Evolutionary conservation across 2,888 invertebrate species (phyloP), one percentile per base, ranked within the genome.

Genomic region (Nyleta sp.): DNA sequence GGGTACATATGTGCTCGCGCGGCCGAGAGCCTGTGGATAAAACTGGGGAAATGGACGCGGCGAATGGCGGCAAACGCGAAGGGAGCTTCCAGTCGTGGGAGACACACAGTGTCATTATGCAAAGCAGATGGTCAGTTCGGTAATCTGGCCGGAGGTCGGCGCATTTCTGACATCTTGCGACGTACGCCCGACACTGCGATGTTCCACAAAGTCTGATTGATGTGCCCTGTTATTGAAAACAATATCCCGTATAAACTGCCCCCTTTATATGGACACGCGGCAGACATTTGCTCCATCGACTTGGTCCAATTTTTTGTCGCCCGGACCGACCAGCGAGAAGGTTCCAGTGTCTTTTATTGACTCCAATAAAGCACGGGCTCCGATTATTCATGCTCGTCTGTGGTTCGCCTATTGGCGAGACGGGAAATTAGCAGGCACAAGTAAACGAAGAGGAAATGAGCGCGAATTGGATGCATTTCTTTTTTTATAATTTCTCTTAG

Each of bases 51-150:
- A 57, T 31, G 77, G 33, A 77, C 64, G 42, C 17, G 24, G 50
- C 67, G 22, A 67, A 55, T 50, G 55, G 52, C 53, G 31, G 71
- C 65, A 52, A 64, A 70, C 59, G 59, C 46, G 60, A 44, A 57
- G 73, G 71, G 65, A 15, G 44, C 48, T 50, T 50, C 33, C 11
- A 42, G 17, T 44, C 67, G 50, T 48, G 62, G 38, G 44, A 65
- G 28, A 65, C 48, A 55, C 50, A 35, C 71, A 76, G 83, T 75
- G 88, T 89, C 90, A 88, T 90, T 90, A 90, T 90, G 90, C 89
- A 90, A 90, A 90, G 82, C 82, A 89, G 90, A 90, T 90, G 90
- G 90, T 89, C 90, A 90, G 86, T 85, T 86, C 83, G 81, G 88
- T 87, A 86, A 90, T 90, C 89, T 74, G 57, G 82, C 79, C 84